phyloP scores from a whole-genome alignment of 2,888 invertebrate species.

The Chesias legatella region DNA sequence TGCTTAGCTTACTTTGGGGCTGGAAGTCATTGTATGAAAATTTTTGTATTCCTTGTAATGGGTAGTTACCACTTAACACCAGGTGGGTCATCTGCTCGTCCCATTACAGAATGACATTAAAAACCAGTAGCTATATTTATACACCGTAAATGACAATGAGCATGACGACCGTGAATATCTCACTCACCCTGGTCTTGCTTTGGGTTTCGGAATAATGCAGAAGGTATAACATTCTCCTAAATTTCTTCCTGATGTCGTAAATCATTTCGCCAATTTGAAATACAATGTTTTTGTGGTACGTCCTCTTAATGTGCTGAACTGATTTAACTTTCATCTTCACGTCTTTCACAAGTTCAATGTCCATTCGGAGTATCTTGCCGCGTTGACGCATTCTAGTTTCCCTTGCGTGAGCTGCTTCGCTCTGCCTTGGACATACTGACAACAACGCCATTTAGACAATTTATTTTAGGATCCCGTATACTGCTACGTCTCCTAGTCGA shows the following conservation, averaged over 20 bases:
- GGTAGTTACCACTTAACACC: too few species aligned
- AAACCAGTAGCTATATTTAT: too few species aligned
- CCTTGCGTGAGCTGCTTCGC: conserved; percentile 5
- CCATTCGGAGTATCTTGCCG: conserved; percentile 14
- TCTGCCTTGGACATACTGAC: conserved; percentile 9
- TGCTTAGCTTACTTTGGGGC: too few species aligned
- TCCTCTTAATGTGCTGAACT: conserved; percentile 21
- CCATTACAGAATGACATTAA: too few species aligned
- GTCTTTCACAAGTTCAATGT: conserved; percentile 26
- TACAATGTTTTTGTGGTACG: conserved; percentile 1
- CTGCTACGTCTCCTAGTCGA: too few species aligned
- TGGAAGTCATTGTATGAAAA: too few species aligned
- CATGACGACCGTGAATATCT: too few species aligned
- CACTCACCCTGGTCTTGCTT: background rate
- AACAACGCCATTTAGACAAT: too few species aligned
- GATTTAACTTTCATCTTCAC: conserved; percentile 26
- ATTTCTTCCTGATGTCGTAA: conserved; percentile 30
- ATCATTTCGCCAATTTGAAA: conserved; percentile 28
- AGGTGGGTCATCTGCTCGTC: too few species aligned
- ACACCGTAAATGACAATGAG: too few species aligned
- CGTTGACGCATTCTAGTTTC: background rate
- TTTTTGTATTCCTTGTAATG: too few species aligned
- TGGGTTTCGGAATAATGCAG: background rate
- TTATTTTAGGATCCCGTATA: too few species aligned
- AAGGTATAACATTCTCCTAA: conserved; percentile 20